Evolutionary conservation across 2,797 vertebrate genomes (phyloP), one percentile per base, ranked within the genome.

Genomic region (Esox lucius): DNA sequence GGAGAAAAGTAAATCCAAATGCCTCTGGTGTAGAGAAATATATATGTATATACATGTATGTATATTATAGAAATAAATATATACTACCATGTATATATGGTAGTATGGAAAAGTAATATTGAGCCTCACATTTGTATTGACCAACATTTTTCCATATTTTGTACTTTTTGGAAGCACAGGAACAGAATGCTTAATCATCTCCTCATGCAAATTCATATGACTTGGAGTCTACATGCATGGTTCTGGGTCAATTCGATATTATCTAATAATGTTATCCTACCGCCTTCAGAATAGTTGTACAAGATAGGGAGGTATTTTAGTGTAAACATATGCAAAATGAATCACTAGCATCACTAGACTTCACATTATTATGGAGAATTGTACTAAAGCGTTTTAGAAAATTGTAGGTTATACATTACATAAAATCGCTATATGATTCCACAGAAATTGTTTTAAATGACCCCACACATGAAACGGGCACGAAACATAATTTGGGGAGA

Each of bases 401-500:
- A 69, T 49, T 26, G 13, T 15, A 24, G n/a, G 67, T 17, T 22
- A 67, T 24, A 61, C 9, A 12, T 61, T 61, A 12, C 42, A 39
- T 48, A 26, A 49, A 68, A 68, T 48, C 7, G 5, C 13, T 33
- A 4, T 33, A 65, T 33, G 17, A 64, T 74, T 87, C 75, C 71
- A 68, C 75, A 78, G 79, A 9, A 80, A 69, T 77, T 75, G 33
- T 59, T 80, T 59, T 70, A 84, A 84, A 75, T 86, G 79, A 83
- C 78, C 80, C 78, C 80, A 39, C 51, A 53, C 72, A 77, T 86
- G 75, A 77, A 64, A 62, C 72, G 28, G 76, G 86, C 83, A 85
- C 33, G 26, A 22, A 24, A 22, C 42, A 46, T 74, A 73, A 80
- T 83, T 86, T 48, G 53, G 78, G 86, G 86, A 90, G 88, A 89